phyloP scores from a whole-genome alignment of 2,888 invertebrate species.

The Elysia crispata region DNA sequence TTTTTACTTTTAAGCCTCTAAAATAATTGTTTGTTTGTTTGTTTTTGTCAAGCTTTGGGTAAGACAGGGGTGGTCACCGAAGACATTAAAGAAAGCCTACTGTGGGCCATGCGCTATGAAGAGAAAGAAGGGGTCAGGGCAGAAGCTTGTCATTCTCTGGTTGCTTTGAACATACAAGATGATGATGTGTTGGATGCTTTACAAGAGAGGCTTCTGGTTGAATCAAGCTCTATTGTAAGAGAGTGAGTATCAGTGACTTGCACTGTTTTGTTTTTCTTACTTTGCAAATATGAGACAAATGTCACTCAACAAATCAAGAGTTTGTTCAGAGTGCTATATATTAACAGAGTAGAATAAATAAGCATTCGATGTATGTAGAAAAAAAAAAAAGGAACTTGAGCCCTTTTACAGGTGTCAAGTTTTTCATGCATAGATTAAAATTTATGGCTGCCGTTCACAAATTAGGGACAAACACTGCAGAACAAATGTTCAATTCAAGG shows the following conservation, averaged over 20 bases:
- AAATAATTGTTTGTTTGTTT: background rate
- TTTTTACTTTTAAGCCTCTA: background rate
- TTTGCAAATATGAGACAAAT: too few relatives aligned
- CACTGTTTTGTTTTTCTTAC: too few relatives aligned
- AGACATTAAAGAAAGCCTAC: constrained; percentile 68
- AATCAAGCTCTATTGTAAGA: constrained; percentile 71
- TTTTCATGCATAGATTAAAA: too few relatives aligned
- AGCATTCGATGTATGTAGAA: too few relatives aligned
- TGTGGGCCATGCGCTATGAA: constrained; percentile 77
- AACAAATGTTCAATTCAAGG: too few relatives aligned
- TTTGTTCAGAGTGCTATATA: too few relatives aligned
- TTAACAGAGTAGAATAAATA: too few relatives aligned
- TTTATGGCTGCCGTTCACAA: too few relatives aligned
- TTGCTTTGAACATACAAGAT: constrained; percentile 64
- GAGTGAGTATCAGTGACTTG: constrained; percentile 63
- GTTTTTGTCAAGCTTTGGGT: constrained; percentile 70
- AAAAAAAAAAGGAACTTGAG: too few relatives aligned
- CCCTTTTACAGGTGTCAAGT: too few relatives aligned
- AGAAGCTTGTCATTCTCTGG: constrained; percentile 75
- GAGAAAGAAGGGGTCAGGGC: constrained; percentile 74
- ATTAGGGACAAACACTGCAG: too few relatives aligned
- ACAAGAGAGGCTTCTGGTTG: constrained; percentile 75
- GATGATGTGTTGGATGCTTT: constrained; percentile 72
- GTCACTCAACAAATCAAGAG: too few relatives aligned
- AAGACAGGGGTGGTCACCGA: constrained; percentile 68